Base-by-base conservation (phyloP, 1,140 invertebrate species). In the Drosophila tristis region DNA sequence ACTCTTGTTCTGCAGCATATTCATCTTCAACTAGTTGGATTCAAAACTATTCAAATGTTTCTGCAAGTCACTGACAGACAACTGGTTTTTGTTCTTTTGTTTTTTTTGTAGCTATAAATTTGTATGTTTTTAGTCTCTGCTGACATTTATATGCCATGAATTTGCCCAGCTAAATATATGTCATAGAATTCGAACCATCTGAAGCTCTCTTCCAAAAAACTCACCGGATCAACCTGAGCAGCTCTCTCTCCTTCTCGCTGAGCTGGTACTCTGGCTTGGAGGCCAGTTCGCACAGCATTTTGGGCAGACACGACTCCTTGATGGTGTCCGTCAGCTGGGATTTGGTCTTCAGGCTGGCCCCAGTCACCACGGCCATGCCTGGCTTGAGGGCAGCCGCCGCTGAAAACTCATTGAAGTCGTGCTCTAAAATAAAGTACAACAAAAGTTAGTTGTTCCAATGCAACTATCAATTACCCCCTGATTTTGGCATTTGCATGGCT, bases 261-360 rank as follows among this genome's bases (percentile, higher is more conserved):
- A 96, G 91, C 67, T 78, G 94, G 93, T 87, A 94, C 93, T 86
- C 95, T 92, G 47, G 94, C 92, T 62, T 95, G 93, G 62, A 95
- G 93, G 81, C 95, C 87, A 96, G 89, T 92, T 96, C 96, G 80
- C 96, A 96, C 26, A 96, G 95, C 75, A 96, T 93, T 92, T 96
- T 96, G 1, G 96, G 96, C 58, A 96, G 92, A 91, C 96, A 96
- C 5, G 93, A 90, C 44, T 92, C 91, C 66, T 91, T 92, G 51
- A 92, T 92, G 51, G 91, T 87, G 63, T 91, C 91, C 43, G 91
- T 74, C 3, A 92, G 61, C 55, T 91, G 85, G 13, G 89, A 64
- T 53, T 91, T 92, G 11, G 74, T 72, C 53, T 86, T 87, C n/a
- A 89, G 61, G 20, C 70, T 78, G 0, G 84, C 82, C 6, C 78